phyloP scores from a whole-genome alignment of 1,140 invertebrate genomes.

The Penaeus indicus region DNA sequence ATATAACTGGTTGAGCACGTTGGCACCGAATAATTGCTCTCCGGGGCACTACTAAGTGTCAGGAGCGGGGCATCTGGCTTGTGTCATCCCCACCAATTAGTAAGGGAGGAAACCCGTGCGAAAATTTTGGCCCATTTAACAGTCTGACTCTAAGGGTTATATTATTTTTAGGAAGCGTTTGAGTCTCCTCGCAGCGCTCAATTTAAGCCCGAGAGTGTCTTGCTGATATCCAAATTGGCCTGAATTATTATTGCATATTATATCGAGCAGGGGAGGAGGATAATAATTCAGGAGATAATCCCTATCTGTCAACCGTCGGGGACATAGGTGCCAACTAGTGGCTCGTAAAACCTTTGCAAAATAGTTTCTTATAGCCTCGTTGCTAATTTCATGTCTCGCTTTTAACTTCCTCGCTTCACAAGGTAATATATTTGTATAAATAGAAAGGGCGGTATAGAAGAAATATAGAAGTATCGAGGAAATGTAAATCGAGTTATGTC shows the following conservation, averaged over 20 bases:
- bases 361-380: conserved; percentile 24
- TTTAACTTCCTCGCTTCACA: conserved; percentile 20
- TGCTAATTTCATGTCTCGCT: conserved; percentile 41
- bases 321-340: neutral
- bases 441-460: neutral
- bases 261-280: conserved; percentile 38
- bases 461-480: too few species aligned
- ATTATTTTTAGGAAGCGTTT: conserved; percentile 1
- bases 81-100: conserved; percentile 57
- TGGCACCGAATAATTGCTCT: conserved; percentile 57
- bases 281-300: conserved; percentile 35
- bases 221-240: conserved; percentile 52
- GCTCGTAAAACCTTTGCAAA: conserved; percentile 37
- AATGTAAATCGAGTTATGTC: too few species aligned
- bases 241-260: conserved; percentile 49
- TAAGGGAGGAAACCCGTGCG: conserved; percentile 45
- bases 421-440: too few species aligned
- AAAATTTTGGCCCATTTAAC: conserved; percentile 36
- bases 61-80: conserved; percentile 48
- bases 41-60: conserved; percentile 54
- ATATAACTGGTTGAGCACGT: conserved; percentile 51
- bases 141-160: neutral
- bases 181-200: conserved; percentile 29
- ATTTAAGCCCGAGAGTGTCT: conserved; percentile 50
- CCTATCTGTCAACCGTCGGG: conserved; percentile 28